Evolutionary conservation across 2,797 vertebrate genomes (phyloP).

Genomic region (Botia kubotai): DNA sequence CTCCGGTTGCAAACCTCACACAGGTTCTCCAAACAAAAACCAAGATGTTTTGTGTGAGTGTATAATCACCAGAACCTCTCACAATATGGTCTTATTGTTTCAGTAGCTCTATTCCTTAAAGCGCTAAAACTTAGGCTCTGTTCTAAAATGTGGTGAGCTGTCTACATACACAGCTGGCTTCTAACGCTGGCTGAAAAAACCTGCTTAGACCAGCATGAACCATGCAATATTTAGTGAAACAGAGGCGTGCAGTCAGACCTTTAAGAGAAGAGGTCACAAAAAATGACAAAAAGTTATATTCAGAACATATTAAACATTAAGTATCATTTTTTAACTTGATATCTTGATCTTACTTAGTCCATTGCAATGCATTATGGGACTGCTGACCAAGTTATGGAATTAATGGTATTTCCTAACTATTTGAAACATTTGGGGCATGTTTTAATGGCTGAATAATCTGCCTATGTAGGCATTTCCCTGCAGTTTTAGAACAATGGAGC

Average conservation of each 20-base stretch:
- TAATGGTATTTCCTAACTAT: not conserved
- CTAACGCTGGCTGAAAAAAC: not conserved
- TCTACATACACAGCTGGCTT: constrained; percentile 2
- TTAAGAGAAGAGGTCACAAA: not conserved
- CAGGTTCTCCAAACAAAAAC: constrained; percentile 30
- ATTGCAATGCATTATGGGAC: not conserved
- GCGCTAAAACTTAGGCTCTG: not conserved
- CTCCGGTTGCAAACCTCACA: constrained; percentile 59
- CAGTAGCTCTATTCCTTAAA: not conserved
- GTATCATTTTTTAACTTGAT: not conserved
- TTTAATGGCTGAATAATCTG: too few relatives aligned
- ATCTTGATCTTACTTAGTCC: not conserved
- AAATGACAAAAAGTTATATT: not conserved
- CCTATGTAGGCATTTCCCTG: too few relatives aligned
- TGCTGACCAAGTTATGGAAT: not conserved
- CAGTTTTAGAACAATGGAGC: not conserved
- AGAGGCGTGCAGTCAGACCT: not conserved
- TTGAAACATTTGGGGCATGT: not conserved
- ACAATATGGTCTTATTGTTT: not conserved
- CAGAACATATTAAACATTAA: too few relatives aligned
- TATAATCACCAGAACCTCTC: not conserved
- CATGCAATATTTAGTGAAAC: not conserved
- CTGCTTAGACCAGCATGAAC: not conserved
- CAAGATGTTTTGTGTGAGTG: not conserved
- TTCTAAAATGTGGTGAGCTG: constrained; percentile 24